These are phyloP conservation scores for Pseudomyrmex dendroicus DNA, from an alignment of 1,140 invertebrate genomes.

Conservation along the genomic window DNA sequence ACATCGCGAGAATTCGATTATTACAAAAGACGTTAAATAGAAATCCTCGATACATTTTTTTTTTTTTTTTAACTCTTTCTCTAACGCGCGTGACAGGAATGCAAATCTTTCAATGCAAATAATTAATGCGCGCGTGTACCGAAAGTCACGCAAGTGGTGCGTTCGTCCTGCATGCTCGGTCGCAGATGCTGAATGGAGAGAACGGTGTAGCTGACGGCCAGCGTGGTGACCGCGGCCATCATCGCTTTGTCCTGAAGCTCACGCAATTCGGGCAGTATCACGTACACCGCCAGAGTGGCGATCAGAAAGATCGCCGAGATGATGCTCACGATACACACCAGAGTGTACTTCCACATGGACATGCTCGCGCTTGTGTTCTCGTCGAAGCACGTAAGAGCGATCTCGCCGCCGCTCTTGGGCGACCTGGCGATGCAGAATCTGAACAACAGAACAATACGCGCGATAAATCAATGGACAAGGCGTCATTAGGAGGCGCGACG, in stretches of 20 bases:
- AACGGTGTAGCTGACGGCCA: conserved; percentile 86
- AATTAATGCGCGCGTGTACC: conserved; percentile 79
- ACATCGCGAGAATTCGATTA: neutral
- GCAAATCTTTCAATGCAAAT: neutral
- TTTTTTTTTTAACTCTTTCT: too few species aligned
- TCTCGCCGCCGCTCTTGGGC: conserved; percentile 64
- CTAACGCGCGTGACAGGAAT: too few species aligned
- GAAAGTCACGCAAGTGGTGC: conserved; percentile 81
- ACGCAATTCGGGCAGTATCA: conserved; percentile 86
- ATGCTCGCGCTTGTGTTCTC: conserved; percentile 57
- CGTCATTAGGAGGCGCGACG: neutral
- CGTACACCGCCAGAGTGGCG: conserved; percentile 86
- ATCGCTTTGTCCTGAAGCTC: conserved; percentile 86
- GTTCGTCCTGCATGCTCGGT: conserved; percentile 70
- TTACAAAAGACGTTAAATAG: neutral
- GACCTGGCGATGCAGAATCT: conserved; percentile 84
- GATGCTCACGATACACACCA: conserved; percentile 84
- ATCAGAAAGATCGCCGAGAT: conserved; percentile 87
- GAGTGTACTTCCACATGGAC: conserved; percentile 72
- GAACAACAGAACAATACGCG: conserved; percentile 61
- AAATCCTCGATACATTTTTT: too few species aligned
- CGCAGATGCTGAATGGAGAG: conserved; percentile 86
- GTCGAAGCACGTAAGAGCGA: conserved; percentile 86
- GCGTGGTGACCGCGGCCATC: conserved; percentile 84
- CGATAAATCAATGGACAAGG: neutral